A percentile compares a stretch with the other conserved stretches of the same genome.
Conservation (phyloP, 2,797 vertebrate species). For the Cottoperca gobio region DNA sequence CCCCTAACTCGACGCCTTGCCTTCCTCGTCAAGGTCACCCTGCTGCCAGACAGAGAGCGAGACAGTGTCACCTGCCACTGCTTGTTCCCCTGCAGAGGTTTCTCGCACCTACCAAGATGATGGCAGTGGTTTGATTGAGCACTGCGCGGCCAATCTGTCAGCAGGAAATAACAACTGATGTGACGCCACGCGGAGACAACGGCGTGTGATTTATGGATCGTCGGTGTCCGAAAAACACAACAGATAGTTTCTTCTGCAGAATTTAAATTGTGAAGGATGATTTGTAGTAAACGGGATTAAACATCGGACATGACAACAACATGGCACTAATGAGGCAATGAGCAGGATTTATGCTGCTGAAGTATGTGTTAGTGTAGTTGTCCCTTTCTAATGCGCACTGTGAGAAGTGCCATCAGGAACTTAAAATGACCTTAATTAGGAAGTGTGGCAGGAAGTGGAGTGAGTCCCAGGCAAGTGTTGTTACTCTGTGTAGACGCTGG, state of each 20-base stretch:
- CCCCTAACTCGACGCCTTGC: slow-evolving; percentile 50
- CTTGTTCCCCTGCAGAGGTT: slow-evolving; percentile 35
- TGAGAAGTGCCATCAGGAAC: not conserved
- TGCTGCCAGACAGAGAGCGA: slow-evolving; percentile 24
- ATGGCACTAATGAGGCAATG: not conserved
- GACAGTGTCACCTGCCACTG: slow-evolving; percentile 54
- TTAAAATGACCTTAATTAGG: slow-evolving; percentile 32
- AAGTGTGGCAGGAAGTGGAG: not conserved
- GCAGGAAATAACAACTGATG: slow-evolving; percentile 11
- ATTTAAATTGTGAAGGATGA: not conserved
- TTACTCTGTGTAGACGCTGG: not conserved
- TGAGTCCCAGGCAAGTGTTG: not conserved
- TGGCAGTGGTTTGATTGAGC: slow-evolving; percentile 28
- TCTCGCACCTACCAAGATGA: slow-evolving; percentile 25
- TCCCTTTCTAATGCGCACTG: not conserved
- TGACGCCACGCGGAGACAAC: not conserved
- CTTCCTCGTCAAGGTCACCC: slow-evolving; percentile 80
- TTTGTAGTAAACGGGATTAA: not conserved
- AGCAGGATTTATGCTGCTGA: not conserved
- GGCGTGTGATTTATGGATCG: not conserved
- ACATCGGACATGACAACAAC: not conserved
- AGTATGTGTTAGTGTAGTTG: not conserved
- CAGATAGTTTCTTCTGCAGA: not conserved
- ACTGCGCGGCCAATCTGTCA: not conserved
- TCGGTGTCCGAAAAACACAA: not conserved